These are phyloP conservation scores for Matsumurasca onukii DNA, from an alignment of 1,140 invertebrate species.

Conservation along the genomic window DNA sequence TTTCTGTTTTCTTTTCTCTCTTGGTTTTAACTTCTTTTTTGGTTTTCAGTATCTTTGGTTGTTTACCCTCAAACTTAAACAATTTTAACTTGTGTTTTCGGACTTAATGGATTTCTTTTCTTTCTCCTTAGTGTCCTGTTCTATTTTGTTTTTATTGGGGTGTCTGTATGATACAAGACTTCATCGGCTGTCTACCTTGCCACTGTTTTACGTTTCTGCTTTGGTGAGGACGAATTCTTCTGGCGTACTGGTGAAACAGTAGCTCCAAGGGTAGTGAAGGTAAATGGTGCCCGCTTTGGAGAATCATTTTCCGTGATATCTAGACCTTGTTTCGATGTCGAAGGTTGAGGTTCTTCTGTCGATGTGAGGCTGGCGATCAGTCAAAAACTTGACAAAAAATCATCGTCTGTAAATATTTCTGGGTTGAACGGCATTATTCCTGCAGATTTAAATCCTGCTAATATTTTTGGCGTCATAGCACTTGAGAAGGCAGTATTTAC, in stretches of 20 bases:
- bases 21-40: too few species aligned
- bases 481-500: too few species aligned
- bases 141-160: background rate
- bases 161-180: background rate
- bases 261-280: too few species aligned
- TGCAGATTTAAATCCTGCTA: background rate
- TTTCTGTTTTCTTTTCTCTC: slow-evolving; percentile 1
- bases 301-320: background rate
- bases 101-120: background rate
- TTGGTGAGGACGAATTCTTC: background rate
- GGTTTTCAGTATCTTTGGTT: background rate
- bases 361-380: background rate
- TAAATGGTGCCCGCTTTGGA: background rate
- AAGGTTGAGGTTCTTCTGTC: background rate
- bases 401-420: background rate
- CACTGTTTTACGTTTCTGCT: background rate
- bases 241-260: too few species aligned
- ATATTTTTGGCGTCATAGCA: too few species aligned
- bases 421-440: background rate
- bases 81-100: background rate
- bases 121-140: background rate
- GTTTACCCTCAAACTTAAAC: background rate
- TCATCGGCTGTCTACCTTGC: background rate
- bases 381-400: background rate
- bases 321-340: background rate